Evolutionary conservation across 2,888 invertebrate genomes (phyloP), one percentile per base, ranked within the genome.

Genomic region (Amitus sp.): DNA sequence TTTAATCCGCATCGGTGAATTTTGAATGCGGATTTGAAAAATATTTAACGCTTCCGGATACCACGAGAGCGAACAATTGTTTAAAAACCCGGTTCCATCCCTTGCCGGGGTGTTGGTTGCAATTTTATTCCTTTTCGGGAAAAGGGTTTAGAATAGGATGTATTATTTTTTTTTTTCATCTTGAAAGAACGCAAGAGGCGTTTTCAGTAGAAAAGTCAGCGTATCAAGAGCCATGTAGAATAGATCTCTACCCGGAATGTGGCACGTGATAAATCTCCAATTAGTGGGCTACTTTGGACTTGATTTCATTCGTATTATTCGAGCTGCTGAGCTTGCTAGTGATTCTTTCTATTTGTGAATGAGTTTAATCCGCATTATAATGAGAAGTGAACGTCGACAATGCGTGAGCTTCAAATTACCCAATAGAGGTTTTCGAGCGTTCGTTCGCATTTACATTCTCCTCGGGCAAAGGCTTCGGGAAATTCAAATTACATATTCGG

Each of bases 391-490:
- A 19, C 2, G 10, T 7, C 18, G 19, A n/a, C 42, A 39, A 39
- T 15, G 7, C 13, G 17, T 13, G 15, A 15, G 17, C 42, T 10
- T 19, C 20, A 20, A 9, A 42, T 42, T 42, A 42, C 19, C 19
- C 10, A 42, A 42, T 5, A 19, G 10, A 3, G n/a, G 10, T 5
- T 42, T 20, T 20, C 19, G 12, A 42, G 19, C 15, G 19, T 18
- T 42, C 20, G 10, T 19, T 17, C 19, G n/a, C 20, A 42, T 42
- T 42, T 42, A 19, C 42, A 19, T 42, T n/a, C 18, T 19, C 20
- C 19, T 20, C 12, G 2, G 18, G 3, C 3, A 39, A 17, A 15
- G 17, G 18, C 39, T 12, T 17, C 17, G 39, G 12, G 10, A 15
- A 39, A 39, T 39, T 39, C 12, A 13, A 39, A 39, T 39, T 39